A percentile compares a stretch with the other conserved stretches of the same genome.
These are phyloP conservation scores for Trichechus manatus DNA, from an alignment of 2,113 vertebrate species.

Conservation along the genomic window DNA sequence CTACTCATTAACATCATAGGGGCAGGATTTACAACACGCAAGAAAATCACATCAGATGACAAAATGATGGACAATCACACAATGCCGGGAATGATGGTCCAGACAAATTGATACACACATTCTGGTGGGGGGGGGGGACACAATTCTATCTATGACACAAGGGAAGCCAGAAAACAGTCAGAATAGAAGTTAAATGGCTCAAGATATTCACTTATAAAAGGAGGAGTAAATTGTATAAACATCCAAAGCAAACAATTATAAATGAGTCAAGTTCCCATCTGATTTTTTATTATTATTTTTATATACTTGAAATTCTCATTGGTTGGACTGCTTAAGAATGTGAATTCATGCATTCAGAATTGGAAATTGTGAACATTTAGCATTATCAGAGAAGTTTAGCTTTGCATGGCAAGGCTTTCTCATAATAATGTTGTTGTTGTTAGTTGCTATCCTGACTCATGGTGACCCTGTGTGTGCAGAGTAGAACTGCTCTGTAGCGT, in stretches of 20 bases:
- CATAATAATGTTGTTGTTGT: background rate
- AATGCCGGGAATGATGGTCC: too few relatives aligned
- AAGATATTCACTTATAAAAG: slow-evolving; percentile 18
- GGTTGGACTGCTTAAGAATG: background rate
- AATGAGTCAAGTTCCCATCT: background rate
- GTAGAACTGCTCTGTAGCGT: too few relatives aligned
- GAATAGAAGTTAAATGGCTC: slow-evolving; percentile 8
- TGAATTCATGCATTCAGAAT: background rate
- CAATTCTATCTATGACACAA: too few relatives aligned
- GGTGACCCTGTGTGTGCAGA: too few relatives aligned
- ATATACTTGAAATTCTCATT: background rate
- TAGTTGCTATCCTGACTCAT: too few relatives aligned
- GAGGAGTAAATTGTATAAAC: background rate
- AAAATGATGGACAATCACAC: too few relatives aligned
- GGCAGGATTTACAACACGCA: too few relatives aligned
- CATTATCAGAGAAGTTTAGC: background rate
- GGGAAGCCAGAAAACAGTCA: slow-evolving; percentile 20
- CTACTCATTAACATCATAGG: too few relatives aligned
- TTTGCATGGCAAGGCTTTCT: slow-evolving; percentile 10
- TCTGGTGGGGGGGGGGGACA: too few relatives aligned
- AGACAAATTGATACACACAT: too few relatives aligned
- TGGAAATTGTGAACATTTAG: background rate
- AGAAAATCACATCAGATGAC: too few relatives aligned
- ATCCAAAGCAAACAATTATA: background rate
- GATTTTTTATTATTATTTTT: background rate